A percentile compares a stretch with the other conserved stretches of the same genome.
Conservation (phyloP, 2,113 vertebrate genomes). For the Grammatotria lemairii region DNA sequence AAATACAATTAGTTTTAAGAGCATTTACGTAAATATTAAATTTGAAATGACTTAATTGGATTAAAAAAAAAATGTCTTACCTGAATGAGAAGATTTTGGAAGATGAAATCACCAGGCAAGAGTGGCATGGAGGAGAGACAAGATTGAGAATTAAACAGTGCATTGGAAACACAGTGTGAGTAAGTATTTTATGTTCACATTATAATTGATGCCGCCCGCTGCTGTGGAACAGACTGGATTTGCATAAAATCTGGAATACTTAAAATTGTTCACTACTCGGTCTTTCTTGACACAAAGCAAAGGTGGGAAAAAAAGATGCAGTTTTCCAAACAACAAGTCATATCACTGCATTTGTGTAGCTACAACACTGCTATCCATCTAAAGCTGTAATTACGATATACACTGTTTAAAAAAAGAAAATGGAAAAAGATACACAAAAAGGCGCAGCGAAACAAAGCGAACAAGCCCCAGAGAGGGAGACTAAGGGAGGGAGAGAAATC, state of each 20-base stretch:
- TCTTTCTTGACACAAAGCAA: background rate
- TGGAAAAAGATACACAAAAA: background rate
- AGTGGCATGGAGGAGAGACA: background rate
- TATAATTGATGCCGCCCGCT: background rate
- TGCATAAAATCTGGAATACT: background rate
- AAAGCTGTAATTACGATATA: background rate
- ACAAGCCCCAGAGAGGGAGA: background rate
- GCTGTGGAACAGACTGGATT: constrained; percentile 9
- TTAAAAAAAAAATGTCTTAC: background rate
- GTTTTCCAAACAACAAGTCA: background rate
- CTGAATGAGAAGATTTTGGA: constrained; percentile 32
- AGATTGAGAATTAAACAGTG: constrained; percentile 13
- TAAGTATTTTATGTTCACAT: background rate
- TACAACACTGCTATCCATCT: background rate
- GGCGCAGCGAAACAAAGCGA: background rate
- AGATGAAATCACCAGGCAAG: background rate
- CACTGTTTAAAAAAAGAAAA: background rate
- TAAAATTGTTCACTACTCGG: background rate
- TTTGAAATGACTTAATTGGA: background rate
- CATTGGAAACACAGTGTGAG: background rate
- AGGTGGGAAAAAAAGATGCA: accelerated
- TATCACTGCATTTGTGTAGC: background rate
- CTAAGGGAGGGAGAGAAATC: constrained; percentile 39
- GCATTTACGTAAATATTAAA: background rate
- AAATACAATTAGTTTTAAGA: background rate